phyloP scores from a whole-genome alignment of 2,888 invertebrate genomes.

The Dryadula phaetusa region DNA sequence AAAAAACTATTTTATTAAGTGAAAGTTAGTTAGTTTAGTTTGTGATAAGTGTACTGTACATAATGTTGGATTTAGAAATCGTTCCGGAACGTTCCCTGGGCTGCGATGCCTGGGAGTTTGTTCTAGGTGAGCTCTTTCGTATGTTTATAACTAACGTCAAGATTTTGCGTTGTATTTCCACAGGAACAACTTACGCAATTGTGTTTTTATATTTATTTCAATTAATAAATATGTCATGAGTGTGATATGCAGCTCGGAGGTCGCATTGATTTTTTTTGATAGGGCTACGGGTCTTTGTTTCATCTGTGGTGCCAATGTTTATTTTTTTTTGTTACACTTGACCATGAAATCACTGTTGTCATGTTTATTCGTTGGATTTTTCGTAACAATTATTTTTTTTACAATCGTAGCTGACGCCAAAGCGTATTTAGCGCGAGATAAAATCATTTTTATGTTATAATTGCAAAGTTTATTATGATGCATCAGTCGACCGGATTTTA shows the following conservation, averaged over 20 bases:
- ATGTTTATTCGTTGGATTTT: constrained; percentile 56
- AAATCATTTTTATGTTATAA: constrained; percentile 24
- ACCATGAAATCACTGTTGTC: constrained; percentile 78
- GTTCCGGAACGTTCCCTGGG: constrained; percentile 97
- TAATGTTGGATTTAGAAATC: constrained; percentile 98
- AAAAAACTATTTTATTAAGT: constrained; percentile 72
- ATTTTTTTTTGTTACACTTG: constrained; percentile 78
- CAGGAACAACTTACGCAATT: constrained; percentile 77
- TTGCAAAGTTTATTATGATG: constrained; percentile 22
- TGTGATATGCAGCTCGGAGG: constrained; percentile 27
- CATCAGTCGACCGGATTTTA: constrained; percentile 32
- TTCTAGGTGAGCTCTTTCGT: constrained; percentile 90
- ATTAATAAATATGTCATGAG: constrained; percentile 28
- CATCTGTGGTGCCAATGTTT: constrained; percentile 59
- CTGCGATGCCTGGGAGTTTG: constrained; percentile 99
- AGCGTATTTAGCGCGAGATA: constrained; percentile 20
- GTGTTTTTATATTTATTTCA: constrained; percentile 19
- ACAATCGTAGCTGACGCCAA: constrained; percentile 21
- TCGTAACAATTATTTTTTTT: constrained; percentile 46
- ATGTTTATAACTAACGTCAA: constrained; percentile 80
- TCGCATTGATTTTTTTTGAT: constrained; percentile 74
- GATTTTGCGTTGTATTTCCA: constrained; percentile 82
- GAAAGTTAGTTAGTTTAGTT: constrained; percentile 87
- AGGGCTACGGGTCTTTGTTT: constrained; percentile 77
- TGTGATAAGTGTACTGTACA: constrained; percentile 89